A percentile compares a stretch with the other conserved stretches of the same genome.
Conservation (phyloP, 2,113 vertebrate genomes). For the Bos indicus region DNA sequence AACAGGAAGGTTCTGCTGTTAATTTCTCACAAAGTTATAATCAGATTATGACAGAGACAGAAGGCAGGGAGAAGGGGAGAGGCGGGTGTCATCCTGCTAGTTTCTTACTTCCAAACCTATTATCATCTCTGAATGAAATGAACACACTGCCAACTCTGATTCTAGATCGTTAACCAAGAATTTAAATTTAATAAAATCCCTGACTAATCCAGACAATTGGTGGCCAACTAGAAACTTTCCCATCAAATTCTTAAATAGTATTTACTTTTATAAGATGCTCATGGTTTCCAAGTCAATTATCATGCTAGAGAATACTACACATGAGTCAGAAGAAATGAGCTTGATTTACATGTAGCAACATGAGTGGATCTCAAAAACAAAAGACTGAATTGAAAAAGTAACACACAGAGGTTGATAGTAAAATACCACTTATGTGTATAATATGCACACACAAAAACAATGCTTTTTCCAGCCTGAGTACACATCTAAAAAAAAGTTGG, state of each 20-base stretch:
- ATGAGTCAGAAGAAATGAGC: slow-evolving; percentile 38
- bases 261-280: slow-evolving; percentile 18
- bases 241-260: neutral
- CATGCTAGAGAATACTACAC: neutral
- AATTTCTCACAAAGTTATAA: neutral
- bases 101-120: neutral
- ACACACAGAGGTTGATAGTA: neutral
- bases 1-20: neutral
- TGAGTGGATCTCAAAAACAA: neutral
- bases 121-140: slow-evolving; percentile 38
- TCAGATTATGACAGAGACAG: slow-evolving; percentile 8
- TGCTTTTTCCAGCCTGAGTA: neutral
- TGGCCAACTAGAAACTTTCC: slow-evolving; percentile 36
- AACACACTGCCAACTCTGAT: neutral
- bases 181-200: slow-evolving; percentile 50
- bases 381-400: neutral
- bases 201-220: slow-evolving; percentile 51
- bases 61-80: neutral
- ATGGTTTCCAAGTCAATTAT: slow-evolving; percentile 38
- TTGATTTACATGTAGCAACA: neutral
- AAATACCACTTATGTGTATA: neutral
- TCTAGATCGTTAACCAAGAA: slow-evolving; percentile 9
- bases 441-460: neutral
- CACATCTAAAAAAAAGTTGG: neutral
- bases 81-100: neutral